Base-by-base conservation (phyloP, 2,113 vertebrate genomes). In the Clarias magur region DNA sequence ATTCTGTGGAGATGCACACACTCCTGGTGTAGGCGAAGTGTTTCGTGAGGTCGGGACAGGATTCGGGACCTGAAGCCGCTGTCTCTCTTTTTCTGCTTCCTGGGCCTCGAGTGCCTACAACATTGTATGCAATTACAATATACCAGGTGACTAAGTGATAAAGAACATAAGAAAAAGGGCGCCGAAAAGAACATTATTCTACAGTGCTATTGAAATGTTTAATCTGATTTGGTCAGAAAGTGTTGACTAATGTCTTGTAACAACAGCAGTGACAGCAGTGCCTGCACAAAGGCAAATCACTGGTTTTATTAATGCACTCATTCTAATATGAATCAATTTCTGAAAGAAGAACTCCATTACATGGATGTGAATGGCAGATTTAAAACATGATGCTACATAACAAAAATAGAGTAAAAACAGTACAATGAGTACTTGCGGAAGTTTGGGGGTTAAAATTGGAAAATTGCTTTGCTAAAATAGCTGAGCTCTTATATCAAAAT, bases 71-170 rank as follows among this genome's bases (percentile, higher is more conserved):
- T 94, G 94, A 0, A 95, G 92, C 90, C 95, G 95, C 4, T 96
- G 91, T 0, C 92, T 90, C 21, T 92, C 92, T 92, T 95, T 97
- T 92, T 98, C 97, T 80, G 92, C 89, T 86, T 99, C 97, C 92
- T 95, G 94, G 87, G 94, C 94, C 87, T 99, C 98, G 84, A 98
- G 95, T 88, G 96, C 91, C 97, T 99, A 87, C 73, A 87, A 62
- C 12, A 75, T 42, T 6, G 17, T 30, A 84, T 16, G 12, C 56
- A 53, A 23, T 25, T 65, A 57, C 17, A 63, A 48, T 65, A 34
- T 70, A 67, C 27, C 16, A 34, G 67, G 16, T 21, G 27, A 13
- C 25, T 17, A 42, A 15, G 75, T 4, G 30, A 34, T 12, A 9
- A 48, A 62, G 30, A 38, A 15, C 3, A 59, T 4, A 19, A 59